These are phyloP conservation scores for Cremastinae sp. DNA, from an alignment of 2,888 invertebrate species.

Conservation along the genomic window DNA sequence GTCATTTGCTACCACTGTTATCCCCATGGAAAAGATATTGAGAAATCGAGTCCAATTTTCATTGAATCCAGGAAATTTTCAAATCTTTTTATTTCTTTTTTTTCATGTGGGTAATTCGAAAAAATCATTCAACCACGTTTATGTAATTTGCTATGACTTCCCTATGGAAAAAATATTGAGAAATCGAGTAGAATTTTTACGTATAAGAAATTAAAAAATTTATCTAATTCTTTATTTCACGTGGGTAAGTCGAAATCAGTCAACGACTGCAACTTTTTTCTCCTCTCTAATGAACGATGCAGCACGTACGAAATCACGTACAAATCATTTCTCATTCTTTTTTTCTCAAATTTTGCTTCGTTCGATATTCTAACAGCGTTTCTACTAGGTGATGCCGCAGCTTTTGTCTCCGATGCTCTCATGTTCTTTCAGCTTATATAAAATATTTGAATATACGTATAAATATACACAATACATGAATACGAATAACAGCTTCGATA, in stretches of 20 bases:
- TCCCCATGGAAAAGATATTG: constrained; percentile 31
- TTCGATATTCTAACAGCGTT: constrained; percentile 75
- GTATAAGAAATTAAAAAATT: too few species aligned
- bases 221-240: constrained; percentile 14
- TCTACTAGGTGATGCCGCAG: constrained; percentile 70
- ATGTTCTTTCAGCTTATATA: constrained; percentile 63
- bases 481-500: constrained; percentile 22
- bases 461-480: constrained; percentile 31
- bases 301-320: constrained; percentile 28
- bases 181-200: neutral
- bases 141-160: constrained; percentile 69
- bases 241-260: constrained; percentile 40
- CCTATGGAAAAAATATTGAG: constrained; percentile 28
- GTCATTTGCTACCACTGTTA: constrained; percentile 66
- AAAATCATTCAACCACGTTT: constrained; percentile 69
- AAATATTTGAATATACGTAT: constrained; percentile 35
- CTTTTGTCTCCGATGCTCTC: constrained; percentile 52
- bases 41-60: neutral
- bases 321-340: constrained; percentile 63
- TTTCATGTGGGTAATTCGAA: neutral
- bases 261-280: constrained; percentile 66
- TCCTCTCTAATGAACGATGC: constrained; percentile 75
- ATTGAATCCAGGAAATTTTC: neutral
- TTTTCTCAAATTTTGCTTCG: constrained; percentile 66
- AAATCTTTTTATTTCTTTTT: neutral